A percentile compares a stretch with the other conserved stretches of the same genome.
These are phyloP conservation scores for Bedellia somnulentella DNA, from an alignment of 2,888 invertebrate genomes.

Conservation along the genomic window DNA sequence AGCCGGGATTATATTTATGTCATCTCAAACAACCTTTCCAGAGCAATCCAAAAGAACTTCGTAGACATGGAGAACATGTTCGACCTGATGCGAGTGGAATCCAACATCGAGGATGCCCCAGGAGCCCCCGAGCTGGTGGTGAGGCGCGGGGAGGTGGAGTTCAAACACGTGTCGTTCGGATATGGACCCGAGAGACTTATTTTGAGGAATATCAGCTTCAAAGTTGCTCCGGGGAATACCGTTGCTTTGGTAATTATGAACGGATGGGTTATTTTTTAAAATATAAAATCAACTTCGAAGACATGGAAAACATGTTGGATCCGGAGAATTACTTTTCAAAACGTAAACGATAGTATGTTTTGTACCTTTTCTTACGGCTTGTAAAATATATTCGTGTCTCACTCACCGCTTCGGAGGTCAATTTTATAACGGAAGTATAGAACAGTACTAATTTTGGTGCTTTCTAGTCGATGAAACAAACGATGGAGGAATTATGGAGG, in stretches of 20 bases:
- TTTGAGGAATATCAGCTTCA: constrained; percentile 76
- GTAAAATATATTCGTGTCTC: no score
- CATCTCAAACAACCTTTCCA: no score
- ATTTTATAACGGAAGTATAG: no score
- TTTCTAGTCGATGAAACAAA: no score
- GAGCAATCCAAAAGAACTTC: constrained; percentile 96
- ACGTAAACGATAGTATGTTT: no score
- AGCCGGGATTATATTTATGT: no score
- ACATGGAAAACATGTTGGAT: constrained; percentile 99
- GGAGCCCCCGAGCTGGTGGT: constrained; percentile 74
- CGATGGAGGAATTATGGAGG: no score
- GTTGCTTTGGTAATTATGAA: constrained; percentile 68
- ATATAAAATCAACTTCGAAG: constrained; percentile 94
- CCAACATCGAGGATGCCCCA: constrained; percentile 83
- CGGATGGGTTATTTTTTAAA: no score
- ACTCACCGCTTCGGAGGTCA: no score
- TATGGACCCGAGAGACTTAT: constrained; percentile 80
- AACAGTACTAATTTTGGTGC: no score
- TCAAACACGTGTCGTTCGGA: constrained; percentile 86
- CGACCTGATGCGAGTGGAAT: constrained; percentile 83
- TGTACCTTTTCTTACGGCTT: no score
- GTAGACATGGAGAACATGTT: constrained; percentile 99
- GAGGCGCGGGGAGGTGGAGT: constrained; percentile 78
- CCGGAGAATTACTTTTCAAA: no score
- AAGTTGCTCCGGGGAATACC: constrained; percentile 81